A percentile compares a stretch with the other conserved stretches of the same genome.
Conservation (phyloP, 30 jellyfish, hydroid and myxozoan species). For the Chironex yamaguchii region DNA sequence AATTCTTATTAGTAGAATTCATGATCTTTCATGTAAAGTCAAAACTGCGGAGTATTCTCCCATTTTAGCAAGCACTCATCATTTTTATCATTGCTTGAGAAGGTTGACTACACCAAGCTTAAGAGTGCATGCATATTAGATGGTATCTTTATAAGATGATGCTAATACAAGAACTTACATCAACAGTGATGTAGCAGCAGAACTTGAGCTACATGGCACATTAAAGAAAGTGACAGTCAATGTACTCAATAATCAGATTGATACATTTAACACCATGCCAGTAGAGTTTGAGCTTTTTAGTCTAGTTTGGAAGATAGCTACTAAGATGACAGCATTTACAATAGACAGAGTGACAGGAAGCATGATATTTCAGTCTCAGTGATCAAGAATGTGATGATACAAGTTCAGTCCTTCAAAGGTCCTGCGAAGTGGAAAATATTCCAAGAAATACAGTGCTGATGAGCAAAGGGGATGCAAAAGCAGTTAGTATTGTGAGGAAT, state of each 20-base stretch:
- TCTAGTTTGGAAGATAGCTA: neutral
- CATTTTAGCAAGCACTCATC: too few relatives aligned
- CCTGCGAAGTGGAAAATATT: too few relatives aligned
- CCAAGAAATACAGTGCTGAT: too few relatives aligned
- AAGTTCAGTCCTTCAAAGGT: too few relatives aligned
- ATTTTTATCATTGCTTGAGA: too few relatives aligned
- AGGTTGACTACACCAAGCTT: too few relatives aligned
- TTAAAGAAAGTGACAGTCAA: neutral
- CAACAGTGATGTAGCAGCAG: conserved; percentile 69
- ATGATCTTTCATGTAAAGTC: too few relatives aligned
- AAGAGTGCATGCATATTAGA: too few relatives aligned
- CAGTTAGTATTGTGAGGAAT: neutral
- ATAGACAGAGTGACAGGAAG: conserved; percentile 68
- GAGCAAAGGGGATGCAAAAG: neutral
- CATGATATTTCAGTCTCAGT: neutral
- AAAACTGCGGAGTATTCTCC: too few relatives aligned
- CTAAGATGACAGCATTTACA: conserved; percentile 20
- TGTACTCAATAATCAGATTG: neutral
- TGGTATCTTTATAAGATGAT: too few relatives aligned
- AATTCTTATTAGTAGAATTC: too few relatives aligned
- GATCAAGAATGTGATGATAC: conserved; percentile 37
- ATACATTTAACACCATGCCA: conserved; percentile 26
- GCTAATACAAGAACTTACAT: conserved; percentile 71
- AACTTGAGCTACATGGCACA: conserved; percentile 45
- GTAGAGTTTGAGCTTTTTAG: conserved; percentile 52